Evolutionary conservation across 2,888 invertebrate species (phyloP).

Genomic region (Blomia tropicalis): DNA sequence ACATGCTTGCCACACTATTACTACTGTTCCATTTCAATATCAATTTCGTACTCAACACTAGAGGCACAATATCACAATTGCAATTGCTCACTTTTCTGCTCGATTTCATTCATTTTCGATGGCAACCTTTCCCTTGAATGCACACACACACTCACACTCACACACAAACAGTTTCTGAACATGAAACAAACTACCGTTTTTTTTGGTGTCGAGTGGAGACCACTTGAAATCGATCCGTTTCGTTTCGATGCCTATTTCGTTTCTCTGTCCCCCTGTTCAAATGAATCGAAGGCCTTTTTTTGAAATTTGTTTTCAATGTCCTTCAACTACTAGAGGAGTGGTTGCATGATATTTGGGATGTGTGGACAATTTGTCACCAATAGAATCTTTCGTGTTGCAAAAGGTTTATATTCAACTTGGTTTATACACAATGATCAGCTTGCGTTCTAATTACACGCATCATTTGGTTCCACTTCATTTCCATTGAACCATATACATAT

Average conservation of each 20-base stretch:
- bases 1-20: too few species aligned
- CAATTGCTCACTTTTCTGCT: conserved; percentile 2
- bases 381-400: neutral
- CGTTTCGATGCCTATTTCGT: too few species aligned
- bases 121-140: neutral
- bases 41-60: neutral
- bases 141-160: neutral
- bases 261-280: too few species aligned
- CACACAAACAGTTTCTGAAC: too few species aligned
- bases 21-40: too few species aligned
- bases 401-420: neutral
- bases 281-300: too few species aligned
- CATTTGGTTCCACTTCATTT: conserved; percentile 1
- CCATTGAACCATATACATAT: too few species aligned
- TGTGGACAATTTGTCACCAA: conserved; percentile 7
- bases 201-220: neutral
- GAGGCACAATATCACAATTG: neutral
- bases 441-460: conserved; percentile 9
- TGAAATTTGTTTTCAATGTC: too few species aligned
- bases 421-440: neutral
- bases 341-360: neutral
- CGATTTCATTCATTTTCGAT: neutral
- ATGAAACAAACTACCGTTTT: too few species aligned
- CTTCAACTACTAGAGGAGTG: neutral
- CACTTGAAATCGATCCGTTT: neutral